Evolutionary conservation across 2,113 vertebrate genomes (phyloP), one percentile per base, ranked within the genome.

Genomic region (Chitala chitala): DNA sequence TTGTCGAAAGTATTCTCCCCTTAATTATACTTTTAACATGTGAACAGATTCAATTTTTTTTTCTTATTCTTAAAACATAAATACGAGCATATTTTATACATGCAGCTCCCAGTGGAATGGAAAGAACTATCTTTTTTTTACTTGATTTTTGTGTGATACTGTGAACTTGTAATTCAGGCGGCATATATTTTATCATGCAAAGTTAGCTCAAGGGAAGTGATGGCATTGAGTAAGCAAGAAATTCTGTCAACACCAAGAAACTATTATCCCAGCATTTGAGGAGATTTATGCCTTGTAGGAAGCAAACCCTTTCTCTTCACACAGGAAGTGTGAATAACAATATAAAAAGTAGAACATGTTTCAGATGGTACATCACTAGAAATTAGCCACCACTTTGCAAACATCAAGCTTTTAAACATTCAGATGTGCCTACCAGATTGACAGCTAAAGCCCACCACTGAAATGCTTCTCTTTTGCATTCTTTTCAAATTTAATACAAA

Each of bases 11-110:
- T n/a, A 7, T 63, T 38, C 59, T 63, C 33, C 59, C 3, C 26
- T 12, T 63, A 33, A 33, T n/a, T 63, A 29, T 63, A 20, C 59
- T 63, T n/a, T n/a, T n/a, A n/a, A n/a, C n/a, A n/a, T n/a, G n/a
- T n/a, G n/a, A n/a, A n/a, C n/a, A n/a, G n/a, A n/a, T n/a, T 36
- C 20, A 38, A 15, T 46, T 6, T 46, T 46, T 46, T 46, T 6
- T 46, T 6, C 5, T 46, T 46, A 6, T 46, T 46, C 12, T 46
- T 46, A 46, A 63, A n/a, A n/a, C n/a, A n/a, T n/a, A n/a, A n/a
- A n/a, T n/a, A n/a, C n/a, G n/a, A n/a, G n/a, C n/a, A 63, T 63
- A 63, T 63, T 63, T 38, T 36, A 33, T 31, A 59, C 17, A 31
- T 24, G 24, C 12, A n/a, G n/a, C n/a, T n/a, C n/a, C n/a, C n/a